Evolutionary conservation across 2,888 invertebrate genomes (phyloP).

Genomic region (Orthosia incerta): DNA sequence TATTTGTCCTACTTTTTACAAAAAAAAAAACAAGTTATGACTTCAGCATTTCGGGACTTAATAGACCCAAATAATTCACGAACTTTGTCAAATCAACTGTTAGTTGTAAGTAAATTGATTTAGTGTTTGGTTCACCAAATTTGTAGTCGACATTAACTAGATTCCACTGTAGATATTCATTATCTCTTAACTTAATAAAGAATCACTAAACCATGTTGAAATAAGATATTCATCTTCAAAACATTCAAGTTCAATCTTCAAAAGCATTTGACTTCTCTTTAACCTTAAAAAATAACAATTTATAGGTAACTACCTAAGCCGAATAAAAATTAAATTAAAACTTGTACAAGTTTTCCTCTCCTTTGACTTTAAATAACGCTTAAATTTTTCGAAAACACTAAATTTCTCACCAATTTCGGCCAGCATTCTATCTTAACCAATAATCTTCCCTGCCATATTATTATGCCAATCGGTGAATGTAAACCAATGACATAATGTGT

Average conservation of each 20-base stretch:
- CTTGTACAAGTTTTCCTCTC: not conserved
- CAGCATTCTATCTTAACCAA: not conserved
- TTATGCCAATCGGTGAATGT: slow-evolving; percentile 29
- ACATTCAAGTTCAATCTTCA: not conserved
- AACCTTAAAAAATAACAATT: not conserved
- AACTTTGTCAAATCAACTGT: not conserved
- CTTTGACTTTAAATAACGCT: not conserved
- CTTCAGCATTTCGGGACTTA: not conserved
- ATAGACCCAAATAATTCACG: not conserved
- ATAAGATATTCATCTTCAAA: not conserved
- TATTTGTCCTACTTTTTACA: not conserved
- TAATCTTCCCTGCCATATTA: not conserved
- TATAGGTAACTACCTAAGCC: no score
- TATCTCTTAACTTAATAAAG: not conserved
- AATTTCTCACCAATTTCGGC: not conserved
- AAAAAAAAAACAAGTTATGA: not conserved
- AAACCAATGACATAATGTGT: slow-evolving; percentile 28
- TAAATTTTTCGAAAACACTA: not conserved
- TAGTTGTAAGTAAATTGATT: not conserved
- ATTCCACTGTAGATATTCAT: not conserved
- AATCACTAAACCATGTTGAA: not conserved
- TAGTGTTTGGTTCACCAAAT: not conserved
- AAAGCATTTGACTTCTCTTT: not conserved
- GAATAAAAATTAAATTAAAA: no score
- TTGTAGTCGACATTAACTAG: no score